Conservation (phyloP, 2,797 vertebrate genomes). For the Eleutherodactylus coqui region DNA sequence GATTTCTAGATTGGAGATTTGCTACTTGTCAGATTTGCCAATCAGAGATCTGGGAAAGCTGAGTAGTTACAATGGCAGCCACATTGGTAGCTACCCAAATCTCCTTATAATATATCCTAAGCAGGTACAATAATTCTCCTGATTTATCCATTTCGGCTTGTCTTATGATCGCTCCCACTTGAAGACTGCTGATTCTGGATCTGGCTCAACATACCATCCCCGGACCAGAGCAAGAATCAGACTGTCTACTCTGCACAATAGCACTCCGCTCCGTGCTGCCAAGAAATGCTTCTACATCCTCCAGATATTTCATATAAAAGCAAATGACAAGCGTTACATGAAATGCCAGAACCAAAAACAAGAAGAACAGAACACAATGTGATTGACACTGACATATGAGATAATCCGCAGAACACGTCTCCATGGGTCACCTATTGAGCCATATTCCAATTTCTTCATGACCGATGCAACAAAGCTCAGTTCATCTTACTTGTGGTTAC, state of each 20-base stretch:
- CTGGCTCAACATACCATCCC: slow-evolving; percentile 61
- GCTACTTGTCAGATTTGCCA: neutral
- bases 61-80: neutral
- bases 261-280: slow-evolving; percentile 35
- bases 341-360: slow-evolving; percentile 33
- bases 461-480: neutral
- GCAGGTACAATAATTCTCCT: neutral
- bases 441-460: neutral
- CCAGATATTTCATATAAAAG: slow-evolving; percentile 37
- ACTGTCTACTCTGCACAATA: slow-evolving; percentile 58
- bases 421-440: neutral
- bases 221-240: slow-evolving; percentile 60
- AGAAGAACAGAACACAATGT: slow-evolving; percentile 1
- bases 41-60: neutral
- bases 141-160: slow-evolving; percentile 52
- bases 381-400: slow-evolving; percentile 8
- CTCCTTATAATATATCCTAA: neutral
- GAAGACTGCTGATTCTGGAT: slow-evolving; percentile 64
- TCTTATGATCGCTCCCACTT: slow-evolving; percentile 68
- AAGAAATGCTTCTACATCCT: slow-evolving; percentile 40
- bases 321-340: slow-evolving; percentile 54
- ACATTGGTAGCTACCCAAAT: neutral
- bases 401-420: neutral
- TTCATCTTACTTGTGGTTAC: neutral
- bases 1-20: no score